Base-by-base conservation (phyloP, 2,113 vertebrate genomes). In the Amphiprion ocellaris region DNA sequence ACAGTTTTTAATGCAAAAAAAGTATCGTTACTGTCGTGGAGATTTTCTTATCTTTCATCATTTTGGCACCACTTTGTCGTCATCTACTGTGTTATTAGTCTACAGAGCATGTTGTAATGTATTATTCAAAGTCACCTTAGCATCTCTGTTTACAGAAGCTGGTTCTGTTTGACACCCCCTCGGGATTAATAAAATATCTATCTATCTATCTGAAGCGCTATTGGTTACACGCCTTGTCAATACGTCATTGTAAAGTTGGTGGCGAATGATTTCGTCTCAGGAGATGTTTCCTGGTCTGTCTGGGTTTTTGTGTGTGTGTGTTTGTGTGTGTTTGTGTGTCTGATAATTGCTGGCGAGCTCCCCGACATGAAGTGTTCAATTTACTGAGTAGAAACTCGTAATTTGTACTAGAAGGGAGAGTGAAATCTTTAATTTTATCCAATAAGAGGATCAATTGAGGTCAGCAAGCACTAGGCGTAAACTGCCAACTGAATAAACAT, bases 91-190 rank as follows among this genome's bases (percentile, higher is more conserved):
- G 21, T 58, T 69, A 54, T 63, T 67, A 37, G 41, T 68, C 63
- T 61, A 71, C 59, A 4, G 37, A 47, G 47, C 33, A 16, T 8
- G 49, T 5, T 73, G 17, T 26, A 16, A 77, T 50, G 79, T 70
- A 26, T 77, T 71, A 72, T 74, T 85, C 79, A 88, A 81, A 75
- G 82, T 83, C 74, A 71, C 67, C 60, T 44, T 74, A 21, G 5
- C n/a, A 58, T 56, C 1, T 0, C 50, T 58, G 65, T 68, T 54
- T 62, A 55, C 10, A 62, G 75, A 33, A 39, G 77, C 67, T 64
- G 58, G 67, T 79, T 79, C 62, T 24, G 46, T 76, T 69, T 79
- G 71, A 85, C 72, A 67, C 26, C 10, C 49, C 21, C 21, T 21
- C 21, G 21, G 21, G 21, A 21, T 21, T 1, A 21, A 21, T 21